Evolutionary conservation across 2,797 vertebrate species (phyloP).

Genomic region (Microctenopoma stevenorrisi): DNA sequence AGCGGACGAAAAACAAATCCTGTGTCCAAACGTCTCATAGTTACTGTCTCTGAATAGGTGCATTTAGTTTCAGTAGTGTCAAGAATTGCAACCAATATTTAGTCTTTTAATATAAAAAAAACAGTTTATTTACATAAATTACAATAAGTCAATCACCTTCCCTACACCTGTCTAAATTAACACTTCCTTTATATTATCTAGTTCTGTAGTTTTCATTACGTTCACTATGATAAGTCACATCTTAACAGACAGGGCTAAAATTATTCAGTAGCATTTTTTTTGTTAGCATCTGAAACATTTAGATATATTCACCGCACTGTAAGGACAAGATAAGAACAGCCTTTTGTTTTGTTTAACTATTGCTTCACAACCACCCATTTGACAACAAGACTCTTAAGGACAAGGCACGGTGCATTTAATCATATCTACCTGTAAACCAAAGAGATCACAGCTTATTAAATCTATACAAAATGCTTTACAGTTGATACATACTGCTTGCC

Average conservation of each 20-base stretch:
- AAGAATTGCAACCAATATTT: slow-evolving; percentile 33
- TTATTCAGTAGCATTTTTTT: slow-evolving; percentile 61
- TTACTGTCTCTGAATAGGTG: slow-evolving; percentile 8
- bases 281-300: slow-evolving; percentile 71
- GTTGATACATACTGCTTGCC: slow-evolving; percentile 64
- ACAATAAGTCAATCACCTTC: slow-evolving; percentile 83
- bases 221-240: slow-evolving; percentile 78
- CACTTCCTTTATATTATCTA: slow-evolving; percentile 81
- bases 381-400: slow-evolving; percentile 78
- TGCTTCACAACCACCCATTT: slow-evolving; percentile 81
- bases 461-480: slow-evolving; percentile 78
- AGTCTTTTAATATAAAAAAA: slow-evolving; percentile 79
- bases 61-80: slow-evolving; percentile 5
- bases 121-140: slow-evolving; percentile 91
- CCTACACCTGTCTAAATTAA: slow-evolving; percentile 78
- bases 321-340: slow-evolving; percentile 78
- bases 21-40: neutral
- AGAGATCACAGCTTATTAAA: slow-evolving; percentile 75
- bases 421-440: slow-evolving; percentile 77
- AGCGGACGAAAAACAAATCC: neutral
- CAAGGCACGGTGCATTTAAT: slow-evolving; percentile 80
- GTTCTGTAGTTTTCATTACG: slow-evolving; percentile 71
- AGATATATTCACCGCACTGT: slow-evolving; percentile 84
- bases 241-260: slow-evolving; percentile 72
- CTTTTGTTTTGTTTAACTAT: slow-evolving; percentile 74